Conservation (phyloP, 2,113 vertebrate genomes). For the Larimichthys polyactis region DNA sequence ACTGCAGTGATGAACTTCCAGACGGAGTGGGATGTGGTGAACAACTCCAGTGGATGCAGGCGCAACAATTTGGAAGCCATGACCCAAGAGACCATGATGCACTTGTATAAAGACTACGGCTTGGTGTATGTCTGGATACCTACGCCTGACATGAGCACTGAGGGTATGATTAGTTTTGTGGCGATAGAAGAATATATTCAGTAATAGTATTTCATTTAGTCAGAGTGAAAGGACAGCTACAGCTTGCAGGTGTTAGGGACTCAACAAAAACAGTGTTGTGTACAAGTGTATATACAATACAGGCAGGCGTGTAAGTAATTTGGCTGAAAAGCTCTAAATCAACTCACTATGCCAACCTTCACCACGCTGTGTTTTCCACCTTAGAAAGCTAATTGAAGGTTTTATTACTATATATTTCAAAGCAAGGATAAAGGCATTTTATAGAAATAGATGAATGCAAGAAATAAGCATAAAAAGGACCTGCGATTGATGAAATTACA, state of each 20-base stretch:
- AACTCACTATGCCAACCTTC: neutral
- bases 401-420: neutral
- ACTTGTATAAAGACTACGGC: slow-evolving; percentile 91
- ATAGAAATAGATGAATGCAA: neutral
- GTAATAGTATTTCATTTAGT: neutral
- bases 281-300: neutral
- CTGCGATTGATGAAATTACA: neutral
- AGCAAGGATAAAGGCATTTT: neutral
- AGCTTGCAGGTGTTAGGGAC: neutral
- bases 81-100: slow-evolving; percentile 90
- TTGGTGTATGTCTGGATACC: slow-evolving; percentile 95
- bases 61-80: slow-evolving; percentile 86
- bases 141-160: slow-evolving; percentile 97
- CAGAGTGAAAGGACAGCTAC: neutral
- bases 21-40: slow-evolving; percentile 92
- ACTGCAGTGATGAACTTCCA: slow-evolving; percentile 98
- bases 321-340: neutral
- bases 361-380: neutral
- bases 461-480: neutral
- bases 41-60: slow-evolving; percentile 94
- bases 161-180: slow-evolving; percentile 84
- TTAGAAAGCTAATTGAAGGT: neutral
- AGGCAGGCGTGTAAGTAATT: neutral
- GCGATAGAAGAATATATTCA: neutral
- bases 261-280: neutral